Evolutionary conservation across 2,113 vertebrate genomes (phyloP), one percentile per base, ranked within the genome.

Genomic region (Psittacara wagleri): DNA sequence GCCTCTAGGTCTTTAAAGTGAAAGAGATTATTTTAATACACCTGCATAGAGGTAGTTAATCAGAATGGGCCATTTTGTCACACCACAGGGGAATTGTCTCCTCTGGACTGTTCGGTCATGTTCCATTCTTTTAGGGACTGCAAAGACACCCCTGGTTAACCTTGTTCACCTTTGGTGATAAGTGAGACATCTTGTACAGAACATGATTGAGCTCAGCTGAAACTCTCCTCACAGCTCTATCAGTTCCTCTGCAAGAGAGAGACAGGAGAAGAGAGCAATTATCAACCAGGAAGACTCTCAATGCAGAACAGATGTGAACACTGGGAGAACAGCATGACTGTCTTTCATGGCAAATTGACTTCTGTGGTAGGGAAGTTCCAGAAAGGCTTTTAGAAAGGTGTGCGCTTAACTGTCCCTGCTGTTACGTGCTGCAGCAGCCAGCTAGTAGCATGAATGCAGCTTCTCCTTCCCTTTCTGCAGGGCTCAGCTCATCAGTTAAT

Each of bases 191-290:
- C 41, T 62, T 15, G 0, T 17, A 10, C 17, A 5, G 80, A 59
- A 69, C 0, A 3, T 59, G 87, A 82, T 18, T 13, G 67, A 91
- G 84, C 82, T 90, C 25, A 1, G 75, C 78, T 43, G 31, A 66
- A 85, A 39, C 68, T 80, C 54, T 74, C 76, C 51, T 44, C 85
- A 80, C 84, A 66, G 81, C 86, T 91, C 88, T 10, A 54, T 55
- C 62, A 20, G 86, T 20, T 86, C 57, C 77, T 69, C 67, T 70
- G 94, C 79, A 33, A 94, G 93, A 92, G 85, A 41, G 52, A 8
- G 85, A 62, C 67, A 27, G 74, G 77, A 72, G 39, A 85, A 54
- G 59, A 90, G 18, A 95, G 90, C 94, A 88, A 95, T 96, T 95
- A 94, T 19, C 79, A 90, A 75, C 74, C 90, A 52, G 81, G 66